Percentiles rank a stretch among this genome's conserved stretches.
Evolutionary conservation across 1,140 invertebrate genomes (phyloP).

Genomic region (Proctacanthus coquilletti): DNA sequence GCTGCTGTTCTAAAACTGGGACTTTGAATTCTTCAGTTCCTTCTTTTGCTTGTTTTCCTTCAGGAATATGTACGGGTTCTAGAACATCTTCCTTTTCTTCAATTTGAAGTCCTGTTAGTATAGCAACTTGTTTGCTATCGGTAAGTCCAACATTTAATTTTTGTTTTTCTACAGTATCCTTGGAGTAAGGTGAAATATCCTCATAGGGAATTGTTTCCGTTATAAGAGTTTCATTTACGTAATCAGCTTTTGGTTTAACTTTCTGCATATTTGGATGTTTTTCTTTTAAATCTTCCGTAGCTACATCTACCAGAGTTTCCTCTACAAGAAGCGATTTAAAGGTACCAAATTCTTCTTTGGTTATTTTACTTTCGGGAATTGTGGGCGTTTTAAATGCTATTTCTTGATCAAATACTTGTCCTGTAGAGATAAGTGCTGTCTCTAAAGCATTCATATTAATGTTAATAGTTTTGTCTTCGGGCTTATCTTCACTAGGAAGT

Average conservation of each 20-base stretch:
- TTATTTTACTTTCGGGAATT: background rate
- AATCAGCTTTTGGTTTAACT: background rate
- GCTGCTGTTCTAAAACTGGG: no score
- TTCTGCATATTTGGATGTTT: background rate
- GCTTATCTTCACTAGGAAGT: no score
- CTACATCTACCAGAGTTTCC: background rate
- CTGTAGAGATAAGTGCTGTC: background rate
- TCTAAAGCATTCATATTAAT: background rate
- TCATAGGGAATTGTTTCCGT: background rate
- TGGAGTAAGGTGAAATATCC: no score
- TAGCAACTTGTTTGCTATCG: background rate
- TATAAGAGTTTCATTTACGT: background rate
- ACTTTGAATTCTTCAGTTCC: no score
- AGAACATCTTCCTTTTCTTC: background rate
- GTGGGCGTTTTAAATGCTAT: background rate
- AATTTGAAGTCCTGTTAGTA: background rate
- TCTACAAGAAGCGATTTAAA: constrained; percentile 2
- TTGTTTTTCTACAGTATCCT: background rate
- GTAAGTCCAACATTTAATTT: background rate
- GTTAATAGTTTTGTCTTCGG: no score
- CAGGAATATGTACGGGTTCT: background rate
- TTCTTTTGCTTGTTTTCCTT: background rate
- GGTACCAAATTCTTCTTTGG: background rate
- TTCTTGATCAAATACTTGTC: background rate
- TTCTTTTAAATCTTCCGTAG: no score